A percentile compares a stretch with the other conserved stretches of the same genome.
Evolutionary conservation across 2,797 vertebrate genomes (phyloP).

Genomic region (Ptychadena robeensis): DNA sequence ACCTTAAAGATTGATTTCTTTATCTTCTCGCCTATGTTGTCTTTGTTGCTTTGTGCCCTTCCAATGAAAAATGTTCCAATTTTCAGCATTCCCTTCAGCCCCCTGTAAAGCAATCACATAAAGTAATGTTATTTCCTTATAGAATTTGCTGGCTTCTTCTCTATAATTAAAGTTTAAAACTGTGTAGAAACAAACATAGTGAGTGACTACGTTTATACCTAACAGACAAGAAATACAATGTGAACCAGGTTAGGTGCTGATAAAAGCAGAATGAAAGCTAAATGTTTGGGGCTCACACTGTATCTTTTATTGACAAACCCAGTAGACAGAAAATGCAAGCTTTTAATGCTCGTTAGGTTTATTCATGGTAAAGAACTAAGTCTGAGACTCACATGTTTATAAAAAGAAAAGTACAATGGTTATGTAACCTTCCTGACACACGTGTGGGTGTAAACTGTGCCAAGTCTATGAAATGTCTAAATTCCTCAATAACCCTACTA

Average conservation of each 20-base stretch:
- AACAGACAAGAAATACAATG: not conserved
- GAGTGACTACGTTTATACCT: not conserved
- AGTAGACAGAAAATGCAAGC: not conserved
- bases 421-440: not conserved
- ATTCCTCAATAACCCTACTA: not conserved
- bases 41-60: conserved; percentile 13
- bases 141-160: conserved; percentile 2
- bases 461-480: not conserved
- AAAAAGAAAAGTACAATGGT: not conserved
- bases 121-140: conserved; percentile 29
- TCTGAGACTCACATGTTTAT: not conserved
- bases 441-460: not conserved
- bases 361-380: not conserved
- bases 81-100: conserved; percentile 34
- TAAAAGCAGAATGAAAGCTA: not conserved
- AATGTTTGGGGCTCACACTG: no score
- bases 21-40: not conserved
- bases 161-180: not conserved
- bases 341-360: no score
- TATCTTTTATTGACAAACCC: no score
- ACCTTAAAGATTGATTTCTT: conserved; percentile 24
- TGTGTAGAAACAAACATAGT: not conserved
- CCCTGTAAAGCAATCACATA: conserved; percentile 39
- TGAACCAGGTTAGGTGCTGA: not conserved
- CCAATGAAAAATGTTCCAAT: not conserved